phyloP scores from a whole-genome alignment of 2,888 invertebrate genomes.

The Prosopocoilus inquinatus region DNA sequence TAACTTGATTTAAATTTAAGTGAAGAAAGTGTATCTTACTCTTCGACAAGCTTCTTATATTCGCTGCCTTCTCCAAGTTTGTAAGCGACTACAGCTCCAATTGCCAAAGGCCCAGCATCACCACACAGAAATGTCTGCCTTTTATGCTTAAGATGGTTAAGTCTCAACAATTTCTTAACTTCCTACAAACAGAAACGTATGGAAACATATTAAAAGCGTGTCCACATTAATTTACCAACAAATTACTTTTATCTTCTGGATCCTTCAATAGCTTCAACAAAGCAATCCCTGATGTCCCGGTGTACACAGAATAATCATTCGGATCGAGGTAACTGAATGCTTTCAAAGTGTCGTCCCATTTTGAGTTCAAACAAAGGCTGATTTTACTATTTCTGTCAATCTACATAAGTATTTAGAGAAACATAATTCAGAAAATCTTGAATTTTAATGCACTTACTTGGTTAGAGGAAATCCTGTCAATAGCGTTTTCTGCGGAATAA shows the following conservation, averaged over 20 bases:
- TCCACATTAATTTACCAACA: constrained; percentile 33
- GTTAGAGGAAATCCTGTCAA: constrained; percentile 45
- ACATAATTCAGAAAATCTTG: background rate
- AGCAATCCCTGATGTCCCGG: constrained; percentile 72
- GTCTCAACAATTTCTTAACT: constrained; percentile 50
- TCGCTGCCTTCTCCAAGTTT: constrained; percentile 57
- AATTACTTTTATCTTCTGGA: constrained; percentile 33
- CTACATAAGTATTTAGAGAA: constrained; percentile 39
- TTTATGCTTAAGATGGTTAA: constrained; percentile 50
- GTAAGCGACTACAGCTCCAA: constrained; percentile 60
- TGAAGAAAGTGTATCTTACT: constrained; percentile 53
- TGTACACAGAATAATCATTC: constrained; percentile 69
- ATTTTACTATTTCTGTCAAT: constrained; percentile 52
- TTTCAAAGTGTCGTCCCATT: constrained; percentile 49
- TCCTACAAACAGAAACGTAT: constrained; percentile 40
- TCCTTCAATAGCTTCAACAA: constrained; percentile 59
- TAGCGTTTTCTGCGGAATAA: constrained; percentile 44
- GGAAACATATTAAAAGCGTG: background rate
- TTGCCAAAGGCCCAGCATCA: constrained; percentile 64
- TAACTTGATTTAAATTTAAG: background rate
- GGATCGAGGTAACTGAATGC: constrained; percentile 50
- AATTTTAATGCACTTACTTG: constrained; percentile 27
- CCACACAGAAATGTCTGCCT: constrained; percentile 69
- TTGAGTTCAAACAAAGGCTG: constrained; percentile 45
- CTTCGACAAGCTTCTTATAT: constrained; percentile 52